These are phyloP conservation scores for Brachyistius frenatus DNA, from an alignment of 2,113 vertebrate genomes.

Conservation along the genomic window DNA sequence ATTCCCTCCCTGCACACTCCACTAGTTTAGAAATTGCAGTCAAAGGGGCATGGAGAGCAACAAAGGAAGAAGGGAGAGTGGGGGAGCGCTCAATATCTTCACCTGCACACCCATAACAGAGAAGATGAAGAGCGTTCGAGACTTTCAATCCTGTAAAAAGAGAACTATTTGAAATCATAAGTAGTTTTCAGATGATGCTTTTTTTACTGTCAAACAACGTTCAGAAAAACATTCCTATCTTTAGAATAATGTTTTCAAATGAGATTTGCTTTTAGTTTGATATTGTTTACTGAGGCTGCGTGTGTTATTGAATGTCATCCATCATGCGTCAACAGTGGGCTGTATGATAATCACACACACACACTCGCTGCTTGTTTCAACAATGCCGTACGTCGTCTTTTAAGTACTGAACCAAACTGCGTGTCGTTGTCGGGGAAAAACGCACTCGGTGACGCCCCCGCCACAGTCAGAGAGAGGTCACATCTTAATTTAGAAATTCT, in stretches of 20 bases:
- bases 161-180: neutral
- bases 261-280: conserved; percentile 12
- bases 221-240: neutral
- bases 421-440: conserved; percentile 14
- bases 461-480: conserved; percentile 64
- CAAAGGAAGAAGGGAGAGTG: neutral
- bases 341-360: neutral
- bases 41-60: conserved; percentile 10
- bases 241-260: conserved; percentile 9
- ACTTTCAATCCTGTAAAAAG: conserved; percentile 6
- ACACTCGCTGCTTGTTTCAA: no score
- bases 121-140: conserved; percentile 46
- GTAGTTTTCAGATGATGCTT: neutral
- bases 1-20: conserved; percentile 28
- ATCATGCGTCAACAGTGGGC: conserved; percentile 14
- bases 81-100: conserved; percentile 4
- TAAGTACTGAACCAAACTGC: conserved; percentile 25
- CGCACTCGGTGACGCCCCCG: conserved; percentile 12
- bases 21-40: conserved; percentile 53
- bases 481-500: conserved; percentile 64
- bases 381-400: neutral
- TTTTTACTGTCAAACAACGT: neutral
- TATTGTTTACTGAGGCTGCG: neutral
- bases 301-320: conserved; percentile 27
- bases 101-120: conserved; percentile 28